phyloP scores from a whole-genome alignment of 92 coral and sea anemone species.

The Epizoanthus rinbou region DNA sequence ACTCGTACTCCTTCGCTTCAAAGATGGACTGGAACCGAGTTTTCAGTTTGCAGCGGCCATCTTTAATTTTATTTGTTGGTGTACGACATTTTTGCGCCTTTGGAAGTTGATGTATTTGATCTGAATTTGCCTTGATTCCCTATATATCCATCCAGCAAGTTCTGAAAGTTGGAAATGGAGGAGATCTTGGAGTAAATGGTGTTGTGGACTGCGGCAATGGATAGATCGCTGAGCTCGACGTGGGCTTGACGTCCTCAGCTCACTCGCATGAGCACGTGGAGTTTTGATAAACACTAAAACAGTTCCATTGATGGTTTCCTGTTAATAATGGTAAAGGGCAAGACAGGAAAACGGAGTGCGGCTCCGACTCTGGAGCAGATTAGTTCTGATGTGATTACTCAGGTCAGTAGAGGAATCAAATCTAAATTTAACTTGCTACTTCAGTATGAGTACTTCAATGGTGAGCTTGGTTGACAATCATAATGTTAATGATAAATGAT shows the following conservation, averaged over 20 bases:
- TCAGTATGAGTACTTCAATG: no score
- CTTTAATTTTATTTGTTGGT: constrained; percentile 21
- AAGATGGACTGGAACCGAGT: constrained; percentile 21
- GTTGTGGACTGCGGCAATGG: neutral
- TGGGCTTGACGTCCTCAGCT: neutral
- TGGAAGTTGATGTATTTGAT: neutral
- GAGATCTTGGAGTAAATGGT: neutral
- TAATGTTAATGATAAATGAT: no score
- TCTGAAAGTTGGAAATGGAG: neutral
- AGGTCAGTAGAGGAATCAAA: constrained; percentile 52
- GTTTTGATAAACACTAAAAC: neutral
- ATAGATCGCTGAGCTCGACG: neutral
- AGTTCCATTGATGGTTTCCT: no score
- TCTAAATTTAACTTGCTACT: no score
- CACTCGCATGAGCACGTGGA: constrained; percentile 24
- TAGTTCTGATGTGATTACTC: constrained; percentile 84
- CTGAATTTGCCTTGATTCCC: neutral
- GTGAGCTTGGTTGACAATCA: no score
- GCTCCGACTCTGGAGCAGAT: constrained; percentile 96
- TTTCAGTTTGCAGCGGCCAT: constrained; percentile 31
- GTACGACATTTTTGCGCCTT: neutral
- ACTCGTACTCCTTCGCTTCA: no score
- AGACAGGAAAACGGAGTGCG: constrained; percentile 63
- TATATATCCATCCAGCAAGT: neutral
- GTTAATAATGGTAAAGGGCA: constrained; percentile 51